Conservation (phyloP, 2,797 vertebrate species). For the Lithobates pipiens region DNA sequence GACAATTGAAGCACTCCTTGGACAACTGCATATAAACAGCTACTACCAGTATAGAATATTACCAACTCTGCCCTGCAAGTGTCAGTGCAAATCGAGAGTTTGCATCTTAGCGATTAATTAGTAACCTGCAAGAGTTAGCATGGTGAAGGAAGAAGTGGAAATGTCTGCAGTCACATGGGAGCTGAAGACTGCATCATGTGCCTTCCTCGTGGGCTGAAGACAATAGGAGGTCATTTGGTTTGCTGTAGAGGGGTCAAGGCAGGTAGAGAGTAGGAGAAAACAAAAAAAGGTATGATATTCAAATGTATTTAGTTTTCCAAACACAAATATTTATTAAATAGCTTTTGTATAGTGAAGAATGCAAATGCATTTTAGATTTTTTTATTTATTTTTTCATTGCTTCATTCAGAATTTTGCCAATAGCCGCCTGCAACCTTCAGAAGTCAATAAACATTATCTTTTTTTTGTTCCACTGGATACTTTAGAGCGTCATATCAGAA, state of each 20-base stretch:
- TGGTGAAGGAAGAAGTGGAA: slow-evolving; percentile 64
- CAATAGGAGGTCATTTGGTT: slow-evolving; percentile 57
- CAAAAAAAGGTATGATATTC: neutral
- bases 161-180: slow-evolving; percentile 69
- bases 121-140: slow-evolving; percentile 70
- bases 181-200: slow-evolving; percentile 68
- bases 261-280: neutral
- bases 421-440: neutral
- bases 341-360: neutral
- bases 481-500: too few species aligned
- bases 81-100: slow-evolving; percentile 41
- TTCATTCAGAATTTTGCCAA: neutral
- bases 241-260: slow-evolving; percentile 11
- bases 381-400: neutral
- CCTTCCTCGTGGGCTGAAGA: slow-evolving; percentile 65
- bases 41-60: neutral
- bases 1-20: too few species aligned
- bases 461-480: too few species aligned
- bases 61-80: slow-evolving; percentile 62
- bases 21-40: too few species aligned
- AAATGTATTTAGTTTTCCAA: neutral
- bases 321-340: neutral
- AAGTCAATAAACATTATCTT: neutral
- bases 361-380: neutral
- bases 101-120: slow-evolving; percentile 68